Conservation (phyloP, 2,888 invertebrate genomes). For the Eilema griseolum region DNA sequence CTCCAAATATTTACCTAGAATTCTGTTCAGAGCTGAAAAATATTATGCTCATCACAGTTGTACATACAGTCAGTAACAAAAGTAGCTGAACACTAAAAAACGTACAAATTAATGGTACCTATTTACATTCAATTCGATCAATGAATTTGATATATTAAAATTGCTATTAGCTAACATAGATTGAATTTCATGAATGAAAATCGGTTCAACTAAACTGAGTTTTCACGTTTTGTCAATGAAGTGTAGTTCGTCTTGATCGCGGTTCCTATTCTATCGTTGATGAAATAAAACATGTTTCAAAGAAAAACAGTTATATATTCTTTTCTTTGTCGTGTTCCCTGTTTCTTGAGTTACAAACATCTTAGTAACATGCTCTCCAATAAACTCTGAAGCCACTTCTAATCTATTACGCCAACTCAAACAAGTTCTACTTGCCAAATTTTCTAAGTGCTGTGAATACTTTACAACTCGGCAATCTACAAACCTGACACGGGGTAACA, state of each 20-base stretch:
- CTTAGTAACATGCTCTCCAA: not conserved
- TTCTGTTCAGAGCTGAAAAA: not conserved
- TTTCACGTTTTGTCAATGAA: not conserved
- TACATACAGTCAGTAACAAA: not conserved
- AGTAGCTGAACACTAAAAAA: not conserved
- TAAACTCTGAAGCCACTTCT: not conserved
- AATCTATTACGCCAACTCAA: not conserved
- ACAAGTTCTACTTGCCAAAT: not conserved
- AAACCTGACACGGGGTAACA: conserved; percentile 32
- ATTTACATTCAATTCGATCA: no score
- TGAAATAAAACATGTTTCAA: not conserved
- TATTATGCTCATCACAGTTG: not conserved
- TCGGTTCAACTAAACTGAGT: not conserved
- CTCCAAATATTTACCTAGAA: conserved; percentile 21
- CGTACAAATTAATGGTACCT: not conserved
- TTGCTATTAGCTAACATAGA: no score
- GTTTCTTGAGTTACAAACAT: not conserved
- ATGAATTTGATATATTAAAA: not conserved
- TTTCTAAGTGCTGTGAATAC: conserved; percentile 17
- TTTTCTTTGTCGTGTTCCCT: not conserved
- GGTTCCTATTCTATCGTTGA: not conserved
- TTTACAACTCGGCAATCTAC: conserved; percentile 24
- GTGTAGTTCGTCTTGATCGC: no score
- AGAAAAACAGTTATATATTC: no score
- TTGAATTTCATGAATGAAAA: not conserved